These are phyloP conservation scores for Melitaea athalia DNA, from an alignment of 2,888 invertebrate genomes.

Conservation along the genomic window DNA sequence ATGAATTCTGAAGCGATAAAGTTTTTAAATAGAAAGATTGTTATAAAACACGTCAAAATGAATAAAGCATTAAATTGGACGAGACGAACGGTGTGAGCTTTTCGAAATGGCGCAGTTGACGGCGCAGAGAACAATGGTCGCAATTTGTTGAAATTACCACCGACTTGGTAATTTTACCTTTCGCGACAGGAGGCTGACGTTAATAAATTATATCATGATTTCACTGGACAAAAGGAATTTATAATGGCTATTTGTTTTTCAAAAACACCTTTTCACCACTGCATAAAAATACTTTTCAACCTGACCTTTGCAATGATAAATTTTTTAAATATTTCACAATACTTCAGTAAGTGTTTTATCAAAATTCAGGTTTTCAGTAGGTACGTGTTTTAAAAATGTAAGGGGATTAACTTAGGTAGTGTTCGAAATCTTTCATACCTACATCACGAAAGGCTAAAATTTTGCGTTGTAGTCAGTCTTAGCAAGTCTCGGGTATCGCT, in stretches of 20 bases:
- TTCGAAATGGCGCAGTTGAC: constrained; percentile 40
- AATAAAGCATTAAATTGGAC: constrained; percentile 37
- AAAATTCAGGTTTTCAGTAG: background rate
- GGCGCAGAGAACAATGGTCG: constrained; percentile 59
- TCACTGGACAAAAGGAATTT: background rate
- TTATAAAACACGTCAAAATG: constrained; percentile 26
- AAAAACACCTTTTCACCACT: background rate
- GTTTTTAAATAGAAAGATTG: constrained; percentile 10
- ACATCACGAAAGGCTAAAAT: constrained; percentile 16
- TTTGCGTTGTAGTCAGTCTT: constrained; percentile 12
- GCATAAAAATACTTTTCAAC: background rate
- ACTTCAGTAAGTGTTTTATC: too few species aligned
- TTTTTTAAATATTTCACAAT: too few species aligned
- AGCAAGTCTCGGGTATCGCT: constrained; percentile 18
- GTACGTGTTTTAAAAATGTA: background rate
- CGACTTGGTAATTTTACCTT: constrained; percentile 40
- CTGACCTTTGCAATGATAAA: too few species aligned
- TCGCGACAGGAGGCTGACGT: constrained; percentile 31
- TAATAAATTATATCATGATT: constrained; percentile 30
- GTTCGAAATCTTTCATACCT: background rate
- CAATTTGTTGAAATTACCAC: constrained; percentile 70
- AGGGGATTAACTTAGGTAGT: background rate
- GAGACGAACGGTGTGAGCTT: constrained; percentile 39
- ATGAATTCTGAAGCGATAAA: background rate
- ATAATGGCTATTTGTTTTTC: background rate